phyloP scores from a whole-genome alignment of 2,113 vertebrate species.

The Muntiacus reevesi region DNA sequence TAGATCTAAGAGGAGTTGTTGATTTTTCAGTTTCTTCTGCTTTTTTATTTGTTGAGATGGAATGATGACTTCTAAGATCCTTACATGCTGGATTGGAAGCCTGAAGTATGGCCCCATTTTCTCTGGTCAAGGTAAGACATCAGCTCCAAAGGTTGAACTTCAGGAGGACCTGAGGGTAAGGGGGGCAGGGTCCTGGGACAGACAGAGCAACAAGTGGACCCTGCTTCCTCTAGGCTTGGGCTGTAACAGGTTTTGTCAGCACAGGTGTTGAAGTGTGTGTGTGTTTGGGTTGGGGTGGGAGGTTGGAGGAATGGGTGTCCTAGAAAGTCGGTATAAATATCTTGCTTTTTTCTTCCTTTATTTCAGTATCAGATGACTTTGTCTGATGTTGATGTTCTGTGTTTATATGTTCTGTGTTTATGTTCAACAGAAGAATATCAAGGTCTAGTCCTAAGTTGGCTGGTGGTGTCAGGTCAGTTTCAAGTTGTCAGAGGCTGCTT shows the following conservation, averaged over 20 bases:
- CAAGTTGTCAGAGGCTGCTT: background rate
- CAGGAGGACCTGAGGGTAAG: background rate
- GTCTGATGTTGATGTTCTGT: background rate
- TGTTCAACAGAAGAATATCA: background rate
- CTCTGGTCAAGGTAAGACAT: background rate
- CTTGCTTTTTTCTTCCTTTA: background rate
- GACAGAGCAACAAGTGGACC: background rate
- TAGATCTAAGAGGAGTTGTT: background rate
- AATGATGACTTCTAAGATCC: background rate
- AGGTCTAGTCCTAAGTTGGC: background rate
- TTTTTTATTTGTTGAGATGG: background rate
- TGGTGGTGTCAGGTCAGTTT: background rate
- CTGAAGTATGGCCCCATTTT: background rate
- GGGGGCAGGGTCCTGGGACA: background rate
- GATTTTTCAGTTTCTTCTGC: background rate
- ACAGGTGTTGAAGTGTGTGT: background rate
- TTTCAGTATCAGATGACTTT: background rate
- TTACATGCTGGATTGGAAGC: background rate
- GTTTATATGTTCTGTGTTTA: background rate
- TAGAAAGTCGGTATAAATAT: background rate
- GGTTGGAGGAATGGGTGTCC: background rate
- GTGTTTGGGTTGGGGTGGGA: background rate
- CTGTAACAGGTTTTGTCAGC: background rate
- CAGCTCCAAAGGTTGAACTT: background rate
- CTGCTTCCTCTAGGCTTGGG: background rate